Evolutionary conservation across 2,113 vertebrate genomes (phyloP).

Genomic region (Gymnobelideus leadbeateri): DNA sequence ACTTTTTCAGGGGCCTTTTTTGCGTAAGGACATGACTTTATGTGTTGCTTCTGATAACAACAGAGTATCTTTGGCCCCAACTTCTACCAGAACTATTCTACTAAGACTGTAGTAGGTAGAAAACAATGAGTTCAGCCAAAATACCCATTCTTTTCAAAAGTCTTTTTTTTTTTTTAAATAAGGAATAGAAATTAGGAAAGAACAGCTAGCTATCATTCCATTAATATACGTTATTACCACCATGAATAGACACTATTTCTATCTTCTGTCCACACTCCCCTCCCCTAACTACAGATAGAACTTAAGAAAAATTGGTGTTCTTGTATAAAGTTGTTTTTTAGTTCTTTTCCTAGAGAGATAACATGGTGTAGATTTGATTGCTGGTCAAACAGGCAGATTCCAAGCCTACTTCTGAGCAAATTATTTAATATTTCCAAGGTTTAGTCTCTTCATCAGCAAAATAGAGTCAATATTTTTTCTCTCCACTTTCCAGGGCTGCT

Average conservation of each 20-base stretch:
- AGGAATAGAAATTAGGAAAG: neutral
- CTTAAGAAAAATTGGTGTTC: neutral
- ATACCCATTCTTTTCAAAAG: neutral
- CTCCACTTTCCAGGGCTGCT: neutral
- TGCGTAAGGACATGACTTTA: neutral
- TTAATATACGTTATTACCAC: neutral
- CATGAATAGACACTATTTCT: neutral
- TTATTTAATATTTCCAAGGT: neutral
- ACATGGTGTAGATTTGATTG: neutral
- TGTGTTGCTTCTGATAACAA: neutral
- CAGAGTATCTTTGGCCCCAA: neutral
- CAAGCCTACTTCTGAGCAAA: neutral
- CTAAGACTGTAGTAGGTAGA: neutral
- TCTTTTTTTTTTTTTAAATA: neutral
- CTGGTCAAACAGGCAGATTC: neutral
- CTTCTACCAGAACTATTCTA: neutral
- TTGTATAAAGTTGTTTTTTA: neutral
- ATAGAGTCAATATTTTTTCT: neutral
- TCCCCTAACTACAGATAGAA: neutral
- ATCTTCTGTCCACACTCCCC: neutral
- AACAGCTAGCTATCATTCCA: neutral
- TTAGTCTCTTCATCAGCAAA: neutral
- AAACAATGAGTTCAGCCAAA: neutral
- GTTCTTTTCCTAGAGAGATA: neutral
- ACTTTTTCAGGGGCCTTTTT: neutral